These are phyloP conservation scores for Cetonia aurata DNA, from an alignment of 2,888 invertebrate species.

Conservation along the genomic window DNA sequence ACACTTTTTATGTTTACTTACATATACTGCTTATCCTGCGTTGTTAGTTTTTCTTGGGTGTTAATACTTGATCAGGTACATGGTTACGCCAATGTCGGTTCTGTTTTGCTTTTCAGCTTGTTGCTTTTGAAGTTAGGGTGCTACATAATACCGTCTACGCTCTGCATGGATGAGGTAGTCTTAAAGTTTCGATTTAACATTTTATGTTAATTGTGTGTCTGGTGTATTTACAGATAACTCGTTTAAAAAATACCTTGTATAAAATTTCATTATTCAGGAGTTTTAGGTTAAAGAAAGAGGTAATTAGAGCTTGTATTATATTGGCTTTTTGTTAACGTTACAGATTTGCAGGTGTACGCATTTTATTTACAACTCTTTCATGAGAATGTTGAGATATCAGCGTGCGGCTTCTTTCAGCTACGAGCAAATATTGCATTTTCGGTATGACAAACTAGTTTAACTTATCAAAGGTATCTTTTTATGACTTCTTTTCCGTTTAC, in stretches of 20 bases:
- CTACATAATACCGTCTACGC: background rate
- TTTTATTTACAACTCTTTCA: constrained; percentile 26
- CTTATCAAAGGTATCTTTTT: background rate
- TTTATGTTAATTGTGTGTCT: background rate
- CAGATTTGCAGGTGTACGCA: constrained; percentile 21
- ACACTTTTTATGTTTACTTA: constrained; percentile 1
- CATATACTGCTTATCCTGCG: background rate
- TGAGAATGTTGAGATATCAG: constrained; percentile 24
- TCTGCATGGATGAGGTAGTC: constrained; percentile 18
- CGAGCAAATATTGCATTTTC: constrained; percentile 15
- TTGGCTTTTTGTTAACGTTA: background rate
- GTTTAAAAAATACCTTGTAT: background rate
- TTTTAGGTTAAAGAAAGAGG: constrained; percentile 8
- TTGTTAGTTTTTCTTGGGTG: background rate
- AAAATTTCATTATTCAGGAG: background rate
- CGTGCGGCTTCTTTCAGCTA: constrained; percentile 27
- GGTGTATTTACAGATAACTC: background rate
- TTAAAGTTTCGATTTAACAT: background rate
- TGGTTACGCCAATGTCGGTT: too few relatives aligned
- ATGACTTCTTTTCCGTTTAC: background rate
- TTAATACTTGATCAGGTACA: background rate
- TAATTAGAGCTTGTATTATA: constrained; percentile 5
- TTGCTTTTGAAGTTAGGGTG: background rate
- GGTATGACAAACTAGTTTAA: background rate
- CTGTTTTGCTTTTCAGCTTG: background rate